These are phyloP conservation scores for Aplochiton taeniatus DNA, from an alignment of 2,797 vertebrate species.

Conservation along the genomic window DNA sequence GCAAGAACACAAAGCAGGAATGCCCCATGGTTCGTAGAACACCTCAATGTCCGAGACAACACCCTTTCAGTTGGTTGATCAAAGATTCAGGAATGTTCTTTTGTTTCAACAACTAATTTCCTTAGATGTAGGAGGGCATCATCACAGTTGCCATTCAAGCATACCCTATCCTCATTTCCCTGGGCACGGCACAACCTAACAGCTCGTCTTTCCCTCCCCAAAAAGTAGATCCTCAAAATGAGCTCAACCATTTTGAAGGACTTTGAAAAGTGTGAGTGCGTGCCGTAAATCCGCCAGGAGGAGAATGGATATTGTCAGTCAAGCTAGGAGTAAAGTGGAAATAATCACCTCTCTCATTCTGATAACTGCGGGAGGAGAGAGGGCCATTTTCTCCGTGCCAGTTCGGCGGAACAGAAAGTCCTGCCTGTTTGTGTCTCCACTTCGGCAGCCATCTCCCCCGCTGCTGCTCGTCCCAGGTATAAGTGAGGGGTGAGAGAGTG, in stretches of 20 bases:
- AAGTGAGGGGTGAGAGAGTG: conserved; percentile 52
- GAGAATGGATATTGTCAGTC: conserved; percentile 29
- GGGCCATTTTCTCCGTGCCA: conserved; percentile 52
- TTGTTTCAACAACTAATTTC: too few species aligned
- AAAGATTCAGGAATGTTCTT: conserved; percentile 47
- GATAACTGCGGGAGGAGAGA: conserved; percentile 43
- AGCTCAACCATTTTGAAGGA: too few species aligned
- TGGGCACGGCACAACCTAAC: too few species aligned
- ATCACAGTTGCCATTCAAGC: too few species aligned
- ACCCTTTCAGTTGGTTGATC: conserved; percentile 56
- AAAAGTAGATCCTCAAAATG: too few species aligned
- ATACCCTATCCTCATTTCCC: too few species aligned
- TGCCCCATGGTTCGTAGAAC: too few species aligned
- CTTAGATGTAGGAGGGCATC: too few species aligned
- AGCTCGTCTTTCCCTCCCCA: too few species aligned
- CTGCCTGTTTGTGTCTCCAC: conserved; percentile 43
- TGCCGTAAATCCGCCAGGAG: conserved; percentile 29
- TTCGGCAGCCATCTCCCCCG: conserved; percentile 63
- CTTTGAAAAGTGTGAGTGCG: conserved; percentile 33
- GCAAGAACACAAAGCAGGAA: conserved; percentile 42
- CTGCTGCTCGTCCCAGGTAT: conserved; percentile 35
- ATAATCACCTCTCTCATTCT: conserved; percentile 19
- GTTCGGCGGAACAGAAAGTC: conserved; percentile 60
- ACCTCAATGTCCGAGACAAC: conserved; percentile 32
- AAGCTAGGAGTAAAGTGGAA: conserved; percentile 36